Percentiles rank a stretch among this genome's conserved stretches.
Evolutionary conservation across 2,888 invertebrate genomes (phyloP).

Genomic region (Danaus chrysippus): DNA sequence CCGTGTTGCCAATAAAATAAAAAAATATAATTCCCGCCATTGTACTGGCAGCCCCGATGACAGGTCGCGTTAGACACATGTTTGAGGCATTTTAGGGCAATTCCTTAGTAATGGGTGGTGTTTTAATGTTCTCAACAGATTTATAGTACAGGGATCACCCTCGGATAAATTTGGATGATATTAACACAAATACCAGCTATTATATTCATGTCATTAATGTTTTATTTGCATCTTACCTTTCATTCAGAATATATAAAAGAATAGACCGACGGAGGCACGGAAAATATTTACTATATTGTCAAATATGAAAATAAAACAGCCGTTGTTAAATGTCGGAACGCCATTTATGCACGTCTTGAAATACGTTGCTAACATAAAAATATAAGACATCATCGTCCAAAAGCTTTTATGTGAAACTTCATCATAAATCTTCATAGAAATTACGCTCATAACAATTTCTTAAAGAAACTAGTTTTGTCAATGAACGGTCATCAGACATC

Average conservation of each 20-base stretch:
- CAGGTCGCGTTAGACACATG: slow-evolving; percentile 77
- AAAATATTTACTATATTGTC: too few relatives aligned
- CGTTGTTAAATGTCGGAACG: too few relatives aligned
- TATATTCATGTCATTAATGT: slow-evolving; percentile 27
- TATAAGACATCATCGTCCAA: neutral
- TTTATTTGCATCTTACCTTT: too few relatives aligned
- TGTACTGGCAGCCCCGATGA: slow-evolving; percentile 74
- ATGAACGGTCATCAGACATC: slow-evolving; percentile 55
- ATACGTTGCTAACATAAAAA: neutral
- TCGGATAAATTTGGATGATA: slow-evolving; percentile 49
- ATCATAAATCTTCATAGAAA: slow-evolving; percentile 18
- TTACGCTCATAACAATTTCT: slow-evolving; percentile 17
- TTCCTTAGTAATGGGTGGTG: slow-evolving; percentile 73
- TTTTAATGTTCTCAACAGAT: slow-evolving; percentile 70
- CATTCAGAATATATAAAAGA: too few relatives aligned
- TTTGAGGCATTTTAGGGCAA: slow-evolving; percentile 75
- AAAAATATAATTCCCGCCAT: slow-evolving; percentile 68
- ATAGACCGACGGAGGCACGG: too few relatives aligned
- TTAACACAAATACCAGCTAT: slow-evolving; percentile 52
- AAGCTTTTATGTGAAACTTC: slow-evolving; percentile 1
- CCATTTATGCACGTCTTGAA: neutral
- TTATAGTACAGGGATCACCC: slow-evolving; percentile 63
- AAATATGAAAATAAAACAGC: too few relatives aligned
- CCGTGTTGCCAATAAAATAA: slow-evolving; percentile 71
- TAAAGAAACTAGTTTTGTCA: slow-evolving; percentile 41